Percentiles rank a stretch among this genome's conserved stretches.
Evolutionary conservation across 2,113 vertebrate genomes (phyloP).

Genomic region (Chaetops frenatus): DNA sequence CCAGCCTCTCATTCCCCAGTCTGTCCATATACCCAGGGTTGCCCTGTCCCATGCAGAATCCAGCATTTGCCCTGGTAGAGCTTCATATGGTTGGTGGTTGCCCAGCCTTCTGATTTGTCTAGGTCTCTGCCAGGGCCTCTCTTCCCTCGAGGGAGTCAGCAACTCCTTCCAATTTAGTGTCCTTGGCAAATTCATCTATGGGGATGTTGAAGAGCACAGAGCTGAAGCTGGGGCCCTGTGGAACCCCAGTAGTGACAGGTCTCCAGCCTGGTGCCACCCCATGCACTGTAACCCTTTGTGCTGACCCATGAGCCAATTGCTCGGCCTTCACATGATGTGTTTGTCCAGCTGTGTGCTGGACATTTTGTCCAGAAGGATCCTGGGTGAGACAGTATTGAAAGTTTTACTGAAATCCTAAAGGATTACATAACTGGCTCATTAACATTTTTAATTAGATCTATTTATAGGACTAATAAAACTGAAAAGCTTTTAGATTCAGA

Average conservation of each 20-base stretch:
- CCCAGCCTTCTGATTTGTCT: not conserved
- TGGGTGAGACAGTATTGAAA: not conserved
- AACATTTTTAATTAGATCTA: not conserved
- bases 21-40: not conserved
- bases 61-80: not conserved
- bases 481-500: not conserved
- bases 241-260: not conserved
- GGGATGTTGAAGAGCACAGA: not conserved
- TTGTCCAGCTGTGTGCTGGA: not conserved
- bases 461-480: not conserved
- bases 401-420: not conserved
- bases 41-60: not conserved
- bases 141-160: not conserved
- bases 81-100: not conserved
- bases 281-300: not conserved
- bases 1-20: not conserved
- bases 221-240: not conserved
- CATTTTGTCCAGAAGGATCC: not conserved
- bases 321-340: not conserved
- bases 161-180: not conserved
- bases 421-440: not conserved
- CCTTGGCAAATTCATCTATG: not conserved
- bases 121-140: not conserved
- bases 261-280: not conserved
- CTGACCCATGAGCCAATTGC: fast-evolving